Evolutionary conservation across 2,113 vertebrate genomes (phyloP), one percentile per base, ranked within the genome.

Genomic region (Corythaixoides concolor): DNA sequence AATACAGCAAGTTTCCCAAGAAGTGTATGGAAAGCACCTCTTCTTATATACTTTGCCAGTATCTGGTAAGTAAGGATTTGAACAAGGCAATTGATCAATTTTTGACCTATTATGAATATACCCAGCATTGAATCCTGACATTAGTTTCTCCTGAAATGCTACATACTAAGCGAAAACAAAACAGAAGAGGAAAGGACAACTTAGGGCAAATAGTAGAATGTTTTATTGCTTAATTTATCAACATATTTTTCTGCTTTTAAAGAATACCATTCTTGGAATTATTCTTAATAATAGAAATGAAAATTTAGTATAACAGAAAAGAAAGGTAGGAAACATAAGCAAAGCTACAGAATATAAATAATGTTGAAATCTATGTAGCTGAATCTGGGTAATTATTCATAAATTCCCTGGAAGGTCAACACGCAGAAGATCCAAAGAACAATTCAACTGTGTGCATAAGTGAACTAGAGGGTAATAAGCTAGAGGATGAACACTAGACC

Each of bases 331-430:
- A 39, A 33, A 79, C 26, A 20, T 47, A 28, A 76, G 3, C 17
- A 73, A 58, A 68, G n/a, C 26, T 14, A 27, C 37, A 37, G 11
- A 72, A 76, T 63, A 62, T 76, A 76, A 67, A 63, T 80, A 77
- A 77, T 20, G 5, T 39, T 90, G 16, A 73, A 85, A 59, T 81
- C 59, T 35, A 73, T 11, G 3, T 73, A 67, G 30, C 47, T 80
- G 47, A 74, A 15, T 9, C 18, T 78, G 4, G 0, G 12, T 6
- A 17, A 22, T 19, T 35, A 12, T 52, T 75, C 0, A 0, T 73
- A 45, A 81, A 68, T 88, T 49, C 18, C 3, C 27, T 1, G 2
- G 60, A 45, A 68, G 2, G 3, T 59, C 53, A 73, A 22, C 14
- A 20, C n/a, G 23, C 10, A 39, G 53, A 85, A 59, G 30, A 64